These are phyloP conservation scores for Hydra vulgaris DNA, from an alignment of 30 jellyfish, hydroid and myxozoan species.

Conservation along the genomic window DNA sequence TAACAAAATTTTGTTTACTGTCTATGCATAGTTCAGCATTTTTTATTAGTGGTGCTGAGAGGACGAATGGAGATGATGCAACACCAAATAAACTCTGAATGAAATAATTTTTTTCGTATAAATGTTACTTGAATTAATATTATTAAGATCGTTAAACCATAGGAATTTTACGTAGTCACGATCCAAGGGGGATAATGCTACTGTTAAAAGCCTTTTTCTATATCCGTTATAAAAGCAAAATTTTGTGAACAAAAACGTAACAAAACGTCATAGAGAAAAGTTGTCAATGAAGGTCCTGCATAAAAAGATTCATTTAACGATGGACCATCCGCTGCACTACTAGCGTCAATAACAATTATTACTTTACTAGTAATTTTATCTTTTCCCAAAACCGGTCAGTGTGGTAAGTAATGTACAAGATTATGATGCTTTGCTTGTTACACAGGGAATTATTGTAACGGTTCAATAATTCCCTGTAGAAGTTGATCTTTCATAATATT, in stretches of 20 bases:
- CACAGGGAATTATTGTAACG: too few relatives aligned
- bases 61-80: neutral
- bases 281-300: neutral
- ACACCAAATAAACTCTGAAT: neutral
- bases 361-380: neutral
- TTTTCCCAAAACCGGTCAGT: neutral
- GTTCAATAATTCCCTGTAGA: neutral
- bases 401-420: neutral
- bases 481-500: conserved; percentile 3
- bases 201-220: neutral
- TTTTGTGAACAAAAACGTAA: neutral
- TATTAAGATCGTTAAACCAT: neutral
- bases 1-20: neutral
- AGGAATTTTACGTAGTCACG: neutral
- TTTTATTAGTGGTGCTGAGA: neutral
- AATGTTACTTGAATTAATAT: neutral
- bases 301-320: neutral
- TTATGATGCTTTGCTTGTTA: neutral
- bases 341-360: neutral
- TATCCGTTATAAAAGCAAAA: neutral
- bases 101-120: neutral
- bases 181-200: neutral
- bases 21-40: neutral
- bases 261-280: neutral
- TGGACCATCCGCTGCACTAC: neutral